A percentile compares a stretch with the other conserved stretches of the same genome.
Evolutionary conservation across 2,797 vertebrate species (phyloP).

Genomic region (Xiphophorus birchmanni): DNA sequence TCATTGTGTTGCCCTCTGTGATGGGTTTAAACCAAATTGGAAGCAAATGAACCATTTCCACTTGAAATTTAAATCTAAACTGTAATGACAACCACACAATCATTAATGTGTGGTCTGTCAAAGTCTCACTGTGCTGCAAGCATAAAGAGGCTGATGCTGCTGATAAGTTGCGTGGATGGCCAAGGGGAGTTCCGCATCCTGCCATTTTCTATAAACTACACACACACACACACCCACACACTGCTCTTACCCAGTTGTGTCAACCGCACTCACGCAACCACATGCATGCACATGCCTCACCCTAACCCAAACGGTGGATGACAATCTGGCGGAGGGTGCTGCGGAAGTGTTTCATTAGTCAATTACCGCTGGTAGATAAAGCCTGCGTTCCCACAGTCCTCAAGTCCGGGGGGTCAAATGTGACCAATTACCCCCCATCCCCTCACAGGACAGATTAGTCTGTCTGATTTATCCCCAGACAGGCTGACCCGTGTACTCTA

Average conservation of each 20-base stretch:
- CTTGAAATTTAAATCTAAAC: conserved; percentile 51
- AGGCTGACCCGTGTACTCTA: conserved; percentile 67
- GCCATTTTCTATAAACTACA: conserved; percentile 75
- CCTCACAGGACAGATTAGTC: conserved; percentile 76
- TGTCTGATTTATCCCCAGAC: conserved; percentile 79
- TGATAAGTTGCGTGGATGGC: conserved; percentile 70
- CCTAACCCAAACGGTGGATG: conserved; percentile 66
- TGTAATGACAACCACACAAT: conserved; percentile 58
- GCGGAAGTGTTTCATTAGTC: conserved; percentile 87
- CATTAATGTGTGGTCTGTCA: conserved; percentile 61
- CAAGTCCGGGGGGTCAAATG: conserved; percentile 77
- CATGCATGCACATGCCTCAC: conserved; percentile 53
- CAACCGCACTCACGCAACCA: conserved; percentile 48
- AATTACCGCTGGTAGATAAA: conserved; percentile 84
- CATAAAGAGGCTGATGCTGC: conserved; percentile 62
- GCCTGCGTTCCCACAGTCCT: conserved; percentile 79
- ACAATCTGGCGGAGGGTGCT: conserved; percentile 70
- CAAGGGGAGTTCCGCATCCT: conserved; percentile 80
- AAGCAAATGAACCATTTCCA: conserved; percentile 47
- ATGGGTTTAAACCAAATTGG: conserved; percentile 31
- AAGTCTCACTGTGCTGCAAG: conserved; percentile 60
- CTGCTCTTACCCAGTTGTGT: conserved; percentile 51
- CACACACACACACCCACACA: conserved; percentile 38
- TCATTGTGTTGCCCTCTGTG: conserved; percentile 2
- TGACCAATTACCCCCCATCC: conserved; percentile 81